A percentile compares a stretch with the other conserved stretches of the same genome.
Conservation (phyloP, 1,140 invertebrate species). For the Microplitis mediator region DNA sequence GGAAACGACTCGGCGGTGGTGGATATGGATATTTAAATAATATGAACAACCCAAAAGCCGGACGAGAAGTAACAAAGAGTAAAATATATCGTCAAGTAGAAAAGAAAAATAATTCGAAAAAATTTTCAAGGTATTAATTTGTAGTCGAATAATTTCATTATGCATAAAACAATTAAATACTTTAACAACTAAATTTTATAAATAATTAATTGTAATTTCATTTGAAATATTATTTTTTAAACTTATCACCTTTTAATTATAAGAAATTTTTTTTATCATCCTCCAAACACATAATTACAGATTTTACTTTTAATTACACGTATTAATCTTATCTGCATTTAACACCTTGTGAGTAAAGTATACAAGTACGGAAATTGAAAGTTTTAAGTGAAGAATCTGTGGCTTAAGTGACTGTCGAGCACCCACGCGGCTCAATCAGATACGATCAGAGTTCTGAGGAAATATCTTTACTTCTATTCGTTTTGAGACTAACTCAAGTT, state of each 20-base stretch:
- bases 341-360: not conserved
- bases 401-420: slow-evolving; percentile 4
- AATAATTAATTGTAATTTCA: not conserved
- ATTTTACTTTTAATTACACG: slow-evolving; percentile 6
- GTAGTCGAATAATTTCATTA: not conserved
- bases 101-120: slow-evolving; percentile 55
- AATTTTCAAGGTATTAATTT: slow-evolving; percentile 61
- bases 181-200: not conserved
- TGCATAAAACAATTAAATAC: not conserved
- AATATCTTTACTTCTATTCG: slow-evolving; percentile 13
- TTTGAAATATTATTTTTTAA: not conserved
- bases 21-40: slow-evolving; percentile 78
- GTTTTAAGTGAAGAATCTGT: slow-evolving; percentile 1
- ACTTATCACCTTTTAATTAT: not conserved
- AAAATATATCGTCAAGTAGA: slow-evolving; percentile 52
- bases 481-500: not conserved
- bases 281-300: not conserved
- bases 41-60: slow-evolving; percentile 65
- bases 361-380: slow-evolving; percentile 13
- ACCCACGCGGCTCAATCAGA: slow-evolving; percentile 13
- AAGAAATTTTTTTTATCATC: not conserved
- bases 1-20: slow-evolving; percentile 78
- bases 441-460: slow-evolving; percentile 7
- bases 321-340: not conserved
- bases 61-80: slow-evolving; percentile 57